Evolutionary conservation across 1,140 invertebrate species (phyloP).

Genomic region (Papilio machaon): DNA sequence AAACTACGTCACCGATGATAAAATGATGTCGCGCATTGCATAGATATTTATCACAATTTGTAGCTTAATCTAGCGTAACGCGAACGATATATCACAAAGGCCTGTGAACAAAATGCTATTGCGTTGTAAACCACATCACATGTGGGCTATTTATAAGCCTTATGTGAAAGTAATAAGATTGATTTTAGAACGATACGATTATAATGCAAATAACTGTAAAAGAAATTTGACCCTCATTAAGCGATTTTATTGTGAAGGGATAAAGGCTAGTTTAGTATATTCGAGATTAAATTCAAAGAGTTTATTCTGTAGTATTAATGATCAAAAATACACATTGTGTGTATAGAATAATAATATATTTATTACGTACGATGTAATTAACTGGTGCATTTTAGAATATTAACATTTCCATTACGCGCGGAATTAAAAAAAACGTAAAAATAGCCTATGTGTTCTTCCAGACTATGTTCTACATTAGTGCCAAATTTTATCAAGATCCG

Average conservation of each 20-base stretch:
- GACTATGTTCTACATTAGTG: too few relatives aligned
- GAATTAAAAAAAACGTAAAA: too few relatives aligned
- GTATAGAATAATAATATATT: too few relatives aligned
- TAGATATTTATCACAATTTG: constrained; percentile 46
- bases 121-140: not conserved
- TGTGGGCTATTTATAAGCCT: not conserved
- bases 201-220: constrained; percentile 25
- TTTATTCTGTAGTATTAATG: not conserved
- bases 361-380: too few relatives aligned
- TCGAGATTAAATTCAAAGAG: not conserved
- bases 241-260: constrained; percentile 12
- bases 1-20: not conserved
- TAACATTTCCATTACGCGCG: too few relatives aligned
- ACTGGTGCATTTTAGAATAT: too few relatives aligned
- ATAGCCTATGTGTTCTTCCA: too few relatives aligned
- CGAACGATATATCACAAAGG: constrained; percentile 42
- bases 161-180: not conserved
- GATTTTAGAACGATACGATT: not conserved
- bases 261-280: constrained; percentile 3
- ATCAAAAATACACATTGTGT: not conserved
- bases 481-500: too few relatives aligned
- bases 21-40: constrained; percentile 26
- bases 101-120: constrained; percentile 27
- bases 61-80: constrained; percentile 45
- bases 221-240: constrained; percentile 26